Percentiles rank a stretch among this genome's conserved stretches.
These are phyloP conservation scores for Laterallus jamaicensis DNA, from an alignment of 2,113 vertebrate species.

Conservation along the genomic window DNA sequence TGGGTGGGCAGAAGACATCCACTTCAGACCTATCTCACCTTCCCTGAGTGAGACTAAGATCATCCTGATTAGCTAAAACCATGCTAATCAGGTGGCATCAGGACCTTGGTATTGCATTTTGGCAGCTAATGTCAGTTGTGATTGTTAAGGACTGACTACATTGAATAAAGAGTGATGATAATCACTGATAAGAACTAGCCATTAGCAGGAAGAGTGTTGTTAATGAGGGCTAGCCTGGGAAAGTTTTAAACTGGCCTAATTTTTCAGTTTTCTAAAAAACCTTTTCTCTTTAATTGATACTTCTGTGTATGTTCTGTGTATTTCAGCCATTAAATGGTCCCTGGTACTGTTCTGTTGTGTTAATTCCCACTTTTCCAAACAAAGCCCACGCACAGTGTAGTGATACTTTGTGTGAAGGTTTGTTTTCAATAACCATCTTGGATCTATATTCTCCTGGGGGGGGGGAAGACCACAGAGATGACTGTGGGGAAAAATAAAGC, in stretches of 20 bases:
- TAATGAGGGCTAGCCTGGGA: background rate
- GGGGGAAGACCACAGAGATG: background rate
- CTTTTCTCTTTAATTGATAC: background rate
- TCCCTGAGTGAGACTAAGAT: background rate
- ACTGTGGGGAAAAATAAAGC: background rate
- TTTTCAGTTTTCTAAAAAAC: background rate
- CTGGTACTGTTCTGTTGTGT: background rate
- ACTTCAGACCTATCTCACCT: background rate
- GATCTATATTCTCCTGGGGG: background rate
- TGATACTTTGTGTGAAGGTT: rapidly evolving
- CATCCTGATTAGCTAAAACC: background rate
- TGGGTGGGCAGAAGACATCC: background rate
- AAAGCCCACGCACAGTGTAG: background rate
- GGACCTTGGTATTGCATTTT: background rate
- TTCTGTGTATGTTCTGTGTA: background rate
- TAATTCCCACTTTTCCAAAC: background rate
- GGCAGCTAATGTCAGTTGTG: background rate
- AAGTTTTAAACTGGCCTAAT: background rate
- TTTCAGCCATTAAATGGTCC: background rate
- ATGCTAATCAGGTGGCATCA: background rate
- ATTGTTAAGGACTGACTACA: background rate
- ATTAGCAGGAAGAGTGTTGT: background rate
- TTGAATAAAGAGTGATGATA: background rate
- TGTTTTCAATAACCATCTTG: background rate
- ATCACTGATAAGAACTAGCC: background rate